phyloP scores from a whole-genome alignment of 2,113 vertebrate genomes.

The Charina bottae region DNA sequence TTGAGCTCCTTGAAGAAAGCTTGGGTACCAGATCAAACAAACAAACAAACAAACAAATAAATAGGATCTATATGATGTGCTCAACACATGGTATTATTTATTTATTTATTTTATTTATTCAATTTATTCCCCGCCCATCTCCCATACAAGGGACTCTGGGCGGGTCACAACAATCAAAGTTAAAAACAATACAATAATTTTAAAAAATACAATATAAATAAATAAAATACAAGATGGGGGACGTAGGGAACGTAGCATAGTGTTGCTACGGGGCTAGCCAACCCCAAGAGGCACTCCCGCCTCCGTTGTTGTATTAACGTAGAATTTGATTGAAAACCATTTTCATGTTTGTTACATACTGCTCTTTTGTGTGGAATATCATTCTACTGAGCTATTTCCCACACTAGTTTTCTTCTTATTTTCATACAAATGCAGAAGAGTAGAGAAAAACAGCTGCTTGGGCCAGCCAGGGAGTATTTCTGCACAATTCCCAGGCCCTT shows the following conservation, averaged over 20 bases:
- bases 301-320: too few species aligned
- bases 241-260: too few species aligned
- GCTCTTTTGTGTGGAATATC: slow-evolving; percentile 1
- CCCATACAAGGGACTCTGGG: too few species aligned
- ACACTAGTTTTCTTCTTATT: slow-evolving; percentile 10
- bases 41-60: not conserved
- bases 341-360: not conserved
- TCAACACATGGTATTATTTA: not conserved
- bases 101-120: too few species aligned
- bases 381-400: slow-evolving; percentile 42
- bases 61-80: not conserved
- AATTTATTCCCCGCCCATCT: too few species aligned
- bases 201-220: too few species aligned
- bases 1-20: not conserved
- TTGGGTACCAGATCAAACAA: not conserved
- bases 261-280: too few species aligned
- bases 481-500: slow-evolving; percentile 63
- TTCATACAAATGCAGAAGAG: slow-evolving; percentile 47
- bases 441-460: slow-evolving; percentile 47
- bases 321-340: not conserved
- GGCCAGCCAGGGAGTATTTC: slow-evolving; percentile 46
- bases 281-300: too few species aligned
- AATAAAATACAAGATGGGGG: too few species aligned
- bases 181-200: too few species aligned
- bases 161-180: too few species aligned